These are phyloP conservation scores for Addax nasomaculatus DNA, from an alignment of 2,113 vertebrate species.

Conservation along the genomic window DNA sequence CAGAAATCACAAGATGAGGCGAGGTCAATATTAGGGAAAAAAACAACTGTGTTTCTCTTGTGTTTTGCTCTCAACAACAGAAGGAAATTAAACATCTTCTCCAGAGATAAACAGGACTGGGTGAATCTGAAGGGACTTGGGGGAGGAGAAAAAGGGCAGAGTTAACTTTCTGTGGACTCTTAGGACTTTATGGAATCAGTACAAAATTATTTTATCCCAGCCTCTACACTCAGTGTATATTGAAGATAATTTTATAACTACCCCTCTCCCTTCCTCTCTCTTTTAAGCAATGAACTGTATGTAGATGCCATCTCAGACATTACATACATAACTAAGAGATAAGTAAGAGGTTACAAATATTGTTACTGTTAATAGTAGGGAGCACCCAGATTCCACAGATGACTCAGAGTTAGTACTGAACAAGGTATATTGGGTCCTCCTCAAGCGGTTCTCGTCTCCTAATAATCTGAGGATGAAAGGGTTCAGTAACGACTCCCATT, in stretches of 20 bases:
- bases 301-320: not conserved
- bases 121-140: not conserved
- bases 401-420: not conserved
- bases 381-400: not conserved
- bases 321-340: not conserved
- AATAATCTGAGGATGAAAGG: not conserved
- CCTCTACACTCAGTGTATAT: not conserved
- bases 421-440: not conserved
- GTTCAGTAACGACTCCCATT: not conserved
- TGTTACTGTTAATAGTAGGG: not conserved
- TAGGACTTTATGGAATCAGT: not conserved
- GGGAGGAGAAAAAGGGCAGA: not conserved
- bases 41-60: not conserved
- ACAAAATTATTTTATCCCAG: conserved; percentile 16
- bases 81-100: not conserved
- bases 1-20: not conserved
- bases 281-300: not conserved
- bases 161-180: not conserved
- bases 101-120: not conserved
- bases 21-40: not conserved
- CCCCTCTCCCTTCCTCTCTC: not conserved
- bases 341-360: not conserved
- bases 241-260: not conserved
- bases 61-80: not conserved
- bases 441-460: not conserved